phyloP scores from a whole-genome alignment of 2,797 vertebrate genomes.

The Lycodopsis pacificus region DNA sequence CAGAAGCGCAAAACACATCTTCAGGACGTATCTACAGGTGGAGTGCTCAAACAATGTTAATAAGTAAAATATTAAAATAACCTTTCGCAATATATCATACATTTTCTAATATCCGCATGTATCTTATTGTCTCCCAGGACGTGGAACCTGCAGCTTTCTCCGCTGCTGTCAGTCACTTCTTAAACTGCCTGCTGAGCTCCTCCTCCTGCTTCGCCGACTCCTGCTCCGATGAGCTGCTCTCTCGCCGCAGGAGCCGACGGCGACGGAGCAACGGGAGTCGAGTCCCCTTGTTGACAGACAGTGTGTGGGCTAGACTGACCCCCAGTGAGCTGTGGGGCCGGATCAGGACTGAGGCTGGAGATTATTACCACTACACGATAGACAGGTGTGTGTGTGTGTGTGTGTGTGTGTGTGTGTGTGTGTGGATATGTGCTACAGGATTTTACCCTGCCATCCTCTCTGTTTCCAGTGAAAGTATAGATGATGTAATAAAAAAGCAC shows the following conservation, averaged over 20 bases:
- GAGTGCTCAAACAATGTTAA: constrained; percentile 12
- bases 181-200: constrained; percentile 95
- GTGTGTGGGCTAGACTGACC: constrained; percentile 89
- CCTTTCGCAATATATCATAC: neutral
- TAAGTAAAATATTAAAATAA: neutral
- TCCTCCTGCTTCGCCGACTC: constrained; percentile 88
- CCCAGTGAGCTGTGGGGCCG: constrained; percentile 91
- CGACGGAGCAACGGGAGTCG: constrained; percentile 89
- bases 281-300: constrained; percentile 77
- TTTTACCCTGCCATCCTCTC: constrained; percentile 39
- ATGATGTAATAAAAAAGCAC: constrained; percentile 88
- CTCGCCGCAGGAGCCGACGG: constrained; percentile 90
- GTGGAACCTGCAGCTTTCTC: constrained; percentile 94
- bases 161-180: constrained; percentile 95
- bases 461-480: constrained; percentile 87
- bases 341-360: constrained; percentile 89
- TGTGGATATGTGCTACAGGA: constrained; percentile 36
- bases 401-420: constrained; percentile 15
- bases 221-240: constrained; percentile 87
- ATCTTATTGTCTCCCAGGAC: constrained; percentile 78
- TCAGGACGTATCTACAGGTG: constrained; percentile 95
- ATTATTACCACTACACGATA: constrained; percentile 89
- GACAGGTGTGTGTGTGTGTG: constrained; percentile 84
- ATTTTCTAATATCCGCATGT: neutral
- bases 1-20: constrained; percentile 95